These are phyloP conservation scores for Nematostella vectensis DNA, from an alignment of 92 coral and sea anemone genomes.

Conservation along the genomic window DNA sequence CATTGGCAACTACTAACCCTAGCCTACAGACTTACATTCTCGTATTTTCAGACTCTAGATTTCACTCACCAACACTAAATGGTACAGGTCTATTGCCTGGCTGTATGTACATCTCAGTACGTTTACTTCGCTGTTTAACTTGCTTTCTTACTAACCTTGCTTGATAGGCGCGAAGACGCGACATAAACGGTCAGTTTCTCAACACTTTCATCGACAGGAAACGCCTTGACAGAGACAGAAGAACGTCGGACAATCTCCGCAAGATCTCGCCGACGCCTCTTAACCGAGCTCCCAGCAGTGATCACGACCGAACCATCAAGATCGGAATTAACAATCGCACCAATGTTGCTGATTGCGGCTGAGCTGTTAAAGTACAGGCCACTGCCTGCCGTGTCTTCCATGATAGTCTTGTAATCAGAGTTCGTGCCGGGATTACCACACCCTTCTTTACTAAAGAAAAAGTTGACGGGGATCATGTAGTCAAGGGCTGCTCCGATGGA, in stretches of 20 bases:
- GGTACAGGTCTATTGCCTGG: too few species aligned
- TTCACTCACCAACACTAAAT: too few species aligned
- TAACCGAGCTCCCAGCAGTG: constrained; percentile 14
- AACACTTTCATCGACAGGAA: constrained; percentile 70
- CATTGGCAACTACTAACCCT: too few species aligned
- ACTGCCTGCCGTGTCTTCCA: constrained; percentile 50
- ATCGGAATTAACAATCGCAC: constrained; percentile 21
- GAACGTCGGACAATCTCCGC: not conserved
- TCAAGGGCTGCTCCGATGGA: constrained; percentile 42
- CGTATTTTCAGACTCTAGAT: too few species aligned
- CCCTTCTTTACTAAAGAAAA: constrained; percentile 43
- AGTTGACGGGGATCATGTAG: constrained; percentile 45
- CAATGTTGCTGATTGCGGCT: constrained; percentile 41
- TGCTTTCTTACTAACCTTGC: too few species aligned
- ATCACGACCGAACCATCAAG: constrained; percentile 53
- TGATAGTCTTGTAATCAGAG: constrained; percentile 21
- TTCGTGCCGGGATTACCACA: constrained; percentile 17
- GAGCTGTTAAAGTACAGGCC: constrained; percentile 35
- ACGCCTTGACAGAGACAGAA: constrained; percentile 1
- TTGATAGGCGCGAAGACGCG: too few species aligned
- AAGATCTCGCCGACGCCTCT: constrained; percentile 10
- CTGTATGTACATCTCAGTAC: too few species aligned
- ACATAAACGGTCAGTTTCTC: constrained; percentile 41
- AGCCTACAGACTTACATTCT: too few species aligned
- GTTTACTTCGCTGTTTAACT: too few species aligned